phyloP scores from a whole-genome alignment of 2,888 invertebrate genomes.

The Vesta saturnalis region DNA sequence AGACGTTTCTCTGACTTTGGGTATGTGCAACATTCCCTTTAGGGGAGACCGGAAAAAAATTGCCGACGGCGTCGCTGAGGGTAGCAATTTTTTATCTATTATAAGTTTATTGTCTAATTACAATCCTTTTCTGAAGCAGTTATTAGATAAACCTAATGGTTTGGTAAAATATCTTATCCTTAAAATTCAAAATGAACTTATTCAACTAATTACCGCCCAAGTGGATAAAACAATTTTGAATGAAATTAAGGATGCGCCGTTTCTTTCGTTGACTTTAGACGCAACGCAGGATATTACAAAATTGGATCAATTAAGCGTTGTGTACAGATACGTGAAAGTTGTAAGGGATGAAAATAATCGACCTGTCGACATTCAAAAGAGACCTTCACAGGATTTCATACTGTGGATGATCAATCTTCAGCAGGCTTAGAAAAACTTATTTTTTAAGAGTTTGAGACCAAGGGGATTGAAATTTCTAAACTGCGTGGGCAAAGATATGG shows the following conservation, averaged over 20 bases:
- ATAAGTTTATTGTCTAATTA: too few species aligned
- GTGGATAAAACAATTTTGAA: conserved; percentile 46
- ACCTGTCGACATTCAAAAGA: conserved; percentile 42
- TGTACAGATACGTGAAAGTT: too few species aligned
- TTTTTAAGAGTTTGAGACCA: background rate
- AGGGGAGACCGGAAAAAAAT: background rate
- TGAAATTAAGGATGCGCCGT: too few species aligned
- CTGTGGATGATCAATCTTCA: conserved; percentile 30
- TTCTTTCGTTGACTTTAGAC: too few species aligned
- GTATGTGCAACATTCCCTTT: background rate
- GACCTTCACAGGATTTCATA: conserved; percentile 26
- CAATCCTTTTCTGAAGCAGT: background rate
- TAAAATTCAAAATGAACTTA: conserved; percentile 52
- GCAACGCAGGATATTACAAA: too few species aligned
- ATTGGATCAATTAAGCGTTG: too few species aligned
- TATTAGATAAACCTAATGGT: too few species aligned
- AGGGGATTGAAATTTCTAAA: background rate
- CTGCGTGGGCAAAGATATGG: conserved; percentile 17
- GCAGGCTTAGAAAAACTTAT: conserved; percentile 25
- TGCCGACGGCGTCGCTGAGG: background rate
- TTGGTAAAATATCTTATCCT: conserved; percentile 20
- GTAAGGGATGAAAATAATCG: conserved; percentile 36
- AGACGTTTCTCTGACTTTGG: background rate
- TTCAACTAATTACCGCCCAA: conserved; percentile 48
- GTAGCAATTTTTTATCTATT: too few species aligned